phyloP scores from a whole-genome alignment of 2,113 vertebrate genomes.

The Dolichallabes microphthalmus region DNA sequence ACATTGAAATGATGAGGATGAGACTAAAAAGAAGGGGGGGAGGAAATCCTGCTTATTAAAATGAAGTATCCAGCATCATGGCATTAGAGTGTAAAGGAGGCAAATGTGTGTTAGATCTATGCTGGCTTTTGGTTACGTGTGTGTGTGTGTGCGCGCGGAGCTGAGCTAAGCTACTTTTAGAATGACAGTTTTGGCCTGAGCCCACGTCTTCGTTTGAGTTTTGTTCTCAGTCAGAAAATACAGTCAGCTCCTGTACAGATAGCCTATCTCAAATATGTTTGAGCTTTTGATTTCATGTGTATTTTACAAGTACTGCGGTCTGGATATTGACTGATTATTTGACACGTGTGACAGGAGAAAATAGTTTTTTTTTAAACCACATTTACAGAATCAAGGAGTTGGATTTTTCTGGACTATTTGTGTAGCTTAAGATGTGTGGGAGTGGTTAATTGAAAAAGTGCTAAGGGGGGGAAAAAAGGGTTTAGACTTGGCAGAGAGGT shows the following conservation, averaged over 20 bases:
- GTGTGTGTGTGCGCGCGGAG: not conserved
- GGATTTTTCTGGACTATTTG: not conserved
- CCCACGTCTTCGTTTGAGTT: slow-evolving; percentile 16
- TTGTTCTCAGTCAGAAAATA: slow-evolving; percentile 21
- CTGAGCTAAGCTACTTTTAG: slow-evolving; percentile 18
- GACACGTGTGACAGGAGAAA: not conserved
- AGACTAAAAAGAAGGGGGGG: not conserved
- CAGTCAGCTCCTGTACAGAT: not conserved
- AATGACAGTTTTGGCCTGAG: slow-evolving; percentile 24
- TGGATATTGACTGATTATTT: not conserved
- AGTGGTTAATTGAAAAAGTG: slow-evolving; percentile 35
- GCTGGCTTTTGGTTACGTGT: not conserved
- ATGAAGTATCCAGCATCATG: not conserved
- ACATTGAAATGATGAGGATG: not conserved
- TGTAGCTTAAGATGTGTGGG: slow-evolving; percentile 49
- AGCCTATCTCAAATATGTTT: not conserved
- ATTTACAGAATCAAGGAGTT: not conserved
- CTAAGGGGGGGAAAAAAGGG: slow-evolving; percentile 25
- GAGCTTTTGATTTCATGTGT: not conserved
- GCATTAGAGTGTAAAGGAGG: not conserved
- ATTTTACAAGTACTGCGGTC: not conserved
- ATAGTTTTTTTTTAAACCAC: not conserved
- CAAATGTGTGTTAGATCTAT: not conserved
- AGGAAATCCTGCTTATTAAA: not conserved
- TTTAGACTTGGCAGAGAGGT: slow-evolving; percentile 24